These are phyloP conservation scores for Trissonchulus sp. DNA, from an alignment of 2,888 invertebrate species.

Conservation along the genomic window DNA sequence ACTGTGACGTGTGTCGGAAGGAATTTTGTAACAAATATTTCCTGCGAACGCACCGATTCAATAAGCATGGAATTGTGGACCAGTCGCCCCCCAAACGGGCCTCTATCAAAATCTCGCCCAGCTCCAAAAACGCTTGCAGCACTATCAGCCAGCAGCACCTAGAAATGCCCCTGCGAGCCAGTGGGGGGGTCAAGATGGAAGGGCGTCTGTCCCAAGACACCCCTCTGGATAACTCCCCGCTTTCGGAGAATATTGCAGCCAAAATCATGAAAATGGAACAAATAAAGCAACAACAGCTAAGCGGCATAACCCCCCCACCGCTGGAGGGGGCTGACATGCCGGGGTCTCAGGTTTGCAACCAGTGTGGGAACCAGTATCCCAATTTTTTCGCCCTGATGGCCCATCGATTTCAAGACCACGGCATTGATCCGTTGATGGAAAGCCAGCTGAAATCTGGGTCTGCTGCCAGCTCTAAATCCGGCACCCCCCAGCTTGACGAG, in stretches of 20 bases:
- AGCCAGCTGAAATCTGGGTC: background rate
- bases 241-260: too few relatives aligned
- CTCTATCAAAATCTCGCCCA: too few relatives aligned
- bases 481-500: background rate
- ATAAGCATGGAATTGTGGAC: slow-evolving; percentile 65
- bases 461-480: background rate
- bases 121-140: background rate
- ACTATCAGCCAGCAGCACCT: background rate
- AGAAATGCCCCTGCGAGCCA: background rate
- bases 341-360: slow-evolving; percentile 27
- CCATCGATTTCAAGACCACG: slow-evolving; percentile 35
- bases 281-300: background rate
- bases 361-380: slow-evolving; percentile 32
- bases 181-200: background rate
- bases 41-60: slow-evolving; percentile 92
- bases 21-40: slow-evolving; percentile 99
- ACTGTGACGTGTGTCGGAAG: slow-evolving; percentile 92
- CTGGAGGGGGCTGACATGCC: background rate
- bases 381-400: slow-evolving; percentile 30
- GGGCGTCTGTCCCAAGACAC: background rate
- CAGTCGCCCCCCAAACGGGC: background rate
- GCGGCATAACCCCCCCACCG: background rate
- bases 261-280: too few relatives aligned
- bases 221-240: background rate
- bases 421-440: background rate